Evolutionary conservation across 2,888 invertebrate species (phyloP), one percentile per base, ranked within the genome.

Genomic region (Orgyia antiqua): DNA sequence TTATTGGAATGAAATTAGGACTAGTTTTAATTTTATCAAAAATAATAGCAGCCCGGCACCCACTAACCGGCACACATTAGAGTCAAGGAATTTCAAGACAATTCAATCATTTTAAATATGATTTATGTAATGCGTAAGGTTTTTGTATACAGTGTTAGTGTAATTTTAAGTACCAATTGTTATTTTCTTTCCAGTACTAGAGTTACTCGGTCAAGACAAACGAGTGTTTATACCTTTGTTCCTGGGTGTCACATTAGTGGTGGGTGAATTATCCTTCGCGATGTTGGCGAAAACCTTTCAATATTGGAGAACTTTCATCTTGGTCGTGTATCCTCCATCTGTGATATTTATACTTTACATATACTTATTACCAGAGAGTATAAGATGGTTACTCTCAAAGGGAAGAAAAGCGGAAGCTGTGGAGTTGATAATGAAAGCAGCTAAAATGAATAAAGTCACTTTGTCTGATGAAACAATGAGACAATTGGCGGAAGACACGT

Each of bases 321-420:
- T 92, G 12, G 87, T 92, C 9, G 82, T 90, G 3, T 94, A 94
- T 53, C 87, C 89, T 0, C 94, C 94, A 0, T 90, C 92, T 0
- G 55, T 93, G 4, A 67, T 93, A 0, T 88, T 93, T 43, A 63
- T 94, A 10, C 65, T 87, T 0, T 92, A 93, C 59, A 88, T 91
- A 32, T 92, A 92, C 87, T 53, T 92, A 3, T 73, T 92, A n/a
- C 93, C 93, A 0, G 93, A 93, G 68, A 93, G 93, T 32, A 88
- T 93, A 13, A 82, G 94, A 38, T 95, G 95, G 95, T 76, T 94
- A 4, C 61, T 94, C 1, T 90, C 91, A 0, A 91, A 92, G 45
- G 90, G 91, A 2, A 82, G 89, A 36, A 88, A 89, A 40, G 88
- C 90, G 20, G 89, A 92, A 45, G 93, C 93, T 0, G 88, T 90